phyloP scores from a whole-genome alignment of 2,113 vertebrate genomes.

The Rousettus leschenaultii region DNA sequence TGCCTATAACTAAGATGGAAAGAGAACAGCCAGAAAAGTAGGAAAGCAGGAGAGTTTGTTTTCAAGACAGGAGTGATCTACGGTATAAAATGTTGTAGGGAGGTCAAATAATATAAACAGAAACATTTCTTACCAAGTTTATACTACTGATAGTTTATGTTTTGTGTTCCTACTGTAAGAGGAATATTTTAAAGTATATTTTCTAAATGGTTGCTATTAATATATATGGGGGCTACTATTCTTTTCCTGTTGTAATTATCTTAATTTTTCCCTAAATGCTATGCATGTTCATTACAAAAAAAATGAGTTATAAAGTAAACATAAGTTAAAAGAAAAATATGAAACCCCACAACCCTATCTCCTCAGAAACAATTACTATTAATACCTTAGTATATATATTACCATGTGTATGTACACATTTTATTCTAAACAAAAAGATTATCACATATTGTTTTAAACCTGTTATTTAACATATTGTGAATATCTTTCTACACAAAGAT shows the following conservation, averaged over 20 bases:
- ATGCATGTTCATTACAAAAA: not conserved
- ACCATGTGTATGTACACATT: not conserved
- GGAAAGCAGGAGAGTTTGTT: not conserved
- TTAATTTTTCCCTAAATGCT: not conserved
- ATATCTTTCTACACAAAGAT: not conserved
- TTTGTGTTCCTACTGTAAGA: not conserved
- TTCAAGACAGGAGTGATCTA: not conserved
- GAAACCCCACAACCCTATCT: constrained; percentile 1
- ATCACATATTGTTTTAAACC: constrained; percentile 5
- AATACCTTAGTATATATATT: not conserved
- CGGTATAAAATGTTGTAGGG: not conserved
- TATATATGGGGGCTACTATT: not conserved
- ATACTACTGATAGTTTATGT: not conserved
- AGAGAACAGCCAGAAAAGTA: not conserved
- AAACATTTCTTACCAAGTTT: not conserved
- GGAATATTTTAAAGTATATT: not conserved
- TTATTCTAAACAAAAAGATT: not conserved
- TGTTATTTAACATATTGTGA: not conserved
- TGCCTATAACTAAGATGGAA: not conserved
- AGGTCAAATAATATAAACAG: not conserved
- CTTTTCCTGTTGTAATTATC: constrained; percentile 7
- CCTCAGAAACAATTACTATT: constrained; percentile 3
- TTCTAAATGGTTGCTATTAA: constrained; percentile 33
- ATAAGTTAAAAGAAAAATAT: not conserved
- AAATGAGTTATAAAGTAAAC: not conserved